These are phyloP conservation scores for Cynopterus sphinx DNA, from an alignment of 2,797 vertebrate genomes.

Conservation along the genomic window DNA sequence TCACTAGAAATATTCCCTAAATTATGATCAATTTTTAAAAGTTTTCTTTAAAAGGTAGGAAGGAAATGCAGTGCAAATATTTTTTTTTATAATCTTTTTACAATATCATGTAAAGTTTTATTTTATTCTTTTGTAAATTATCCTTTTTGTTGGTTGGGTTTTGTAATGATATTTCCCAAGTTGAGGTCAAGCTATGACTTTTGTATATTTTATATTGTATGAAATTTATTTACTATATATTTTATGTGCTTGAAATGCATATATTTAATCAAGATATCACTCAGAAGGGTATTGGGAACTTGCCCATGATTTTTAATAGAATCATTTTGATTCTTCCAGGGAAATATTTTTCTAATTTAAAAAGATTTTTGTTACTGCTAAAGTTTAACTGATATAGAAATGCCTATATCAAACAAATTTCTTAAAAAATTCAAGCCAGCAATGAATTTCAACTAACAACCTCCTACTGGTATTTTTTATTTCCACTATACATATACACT, in stretches of 20 bases:
- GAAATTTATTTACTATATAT: constrained; percentile 54
- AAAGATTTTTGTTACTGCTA: constrained; percentile 31
- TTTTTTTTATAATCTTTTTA: constrained; percentile 42
- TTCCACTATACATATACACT: neutral
- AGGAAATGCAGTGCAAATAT: neutral
- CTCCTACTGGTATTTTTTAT: neutral
- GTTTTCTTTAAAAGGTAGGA: neutral
- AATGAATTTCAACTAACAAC: neutral
- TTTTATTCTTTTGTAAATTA: constrained; percentile 51
- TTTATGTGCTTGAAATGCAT: constrained; percentile 61
- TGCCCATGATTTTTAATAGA: constrained; percentile 61
- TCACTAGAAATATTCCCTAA: neutral
- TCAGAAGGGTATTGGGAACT: constrained; percentile 4
- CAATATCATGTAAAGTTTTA: neutral
- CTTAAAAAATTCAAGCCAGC: neutral
- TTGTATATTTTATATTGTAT: constrained; percentile 44
- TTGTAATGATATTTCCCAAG: constrained; percentile 2
- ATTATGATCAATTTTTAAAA: constrained; percentile 13
- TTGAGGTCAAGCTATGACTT: constrained; percentile 19
- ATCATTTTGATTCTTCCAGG: constrained; percentile 56
- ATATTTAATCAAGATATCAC: constrained; percentile 37
- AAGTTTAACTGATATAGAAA: constrained; percentile 51
- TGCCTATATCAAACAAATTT: constrained; percentile 12
- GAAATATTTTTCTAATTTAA: constrained; percentile 62
- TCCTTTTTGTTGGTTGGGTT: constrained; percentile 2